Percentiles rank a stretch among this genome's conserved stretches.
Evolutionary conservation across 1,140 invertebrate genomes (phyloP).

Genomic region (Sinella curviseta): DNA sequence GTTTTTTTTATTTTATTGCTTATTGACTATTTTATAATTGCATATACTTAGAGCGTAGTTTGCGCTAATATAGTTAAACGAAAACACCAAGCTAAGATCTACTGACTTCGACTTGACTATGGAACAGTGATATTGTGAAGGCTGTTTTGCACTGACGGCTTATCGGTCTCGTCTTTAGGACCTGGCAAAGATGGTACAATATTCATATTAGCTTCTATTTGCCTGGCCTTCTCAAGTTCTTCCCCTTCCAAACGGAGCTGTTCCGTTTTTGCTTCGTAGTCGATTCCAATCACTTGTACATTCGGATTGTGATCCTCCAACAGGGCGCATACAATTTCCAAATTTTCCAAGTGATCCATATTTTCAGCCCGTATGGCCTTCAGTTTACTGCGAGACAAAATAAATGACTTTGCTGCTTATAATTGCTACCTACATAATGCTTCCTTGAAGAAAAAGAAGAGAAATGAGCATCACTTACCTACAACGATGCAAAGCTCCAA

Average conservation of each 20-base stretch:
- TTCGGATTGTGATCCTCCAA: constrained; percentile 50
- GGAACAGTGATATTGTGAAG: too few species aligned
- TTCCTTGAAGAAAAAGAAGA: not conserved
- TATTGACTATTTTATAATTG: too few species aligned
- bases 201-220: too few species aligned
- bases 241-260: constrained; percentile 34
- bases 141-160: too few species aligned
- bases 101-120: too few species aligned
- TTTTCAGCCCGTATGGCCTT: constrained; percentile 45
- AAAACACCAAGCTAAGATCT: too few species aligned
- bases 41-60: too few species aligned
- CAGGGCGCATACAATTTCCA: constrained; percentile 48
- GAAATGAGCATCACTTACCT: constrained; percentile 29
- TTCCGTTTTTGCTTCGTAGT: constrained; percentile 44
- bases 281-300: constrained; percentile 44
- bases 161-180: too few species aligned
- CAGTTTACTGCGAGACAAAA: constrained; percentile 46
- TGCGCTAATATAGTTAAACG: too few species aligned
- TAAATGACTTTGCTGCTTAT: not conserved
- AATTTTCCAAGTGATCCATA: constrained; percentile 42
- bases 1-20: too few species aligned
- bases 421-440: not conserved
- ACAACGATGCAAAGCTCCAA: constrained; percentile 65
- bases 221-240: constrained; percentile 30
- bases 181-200: too few species aligned